Evolutionary conservation across 2,888 invertebrate genomes (phyloP).

Genomic region (Tetheella fluctuosa): DNA sequence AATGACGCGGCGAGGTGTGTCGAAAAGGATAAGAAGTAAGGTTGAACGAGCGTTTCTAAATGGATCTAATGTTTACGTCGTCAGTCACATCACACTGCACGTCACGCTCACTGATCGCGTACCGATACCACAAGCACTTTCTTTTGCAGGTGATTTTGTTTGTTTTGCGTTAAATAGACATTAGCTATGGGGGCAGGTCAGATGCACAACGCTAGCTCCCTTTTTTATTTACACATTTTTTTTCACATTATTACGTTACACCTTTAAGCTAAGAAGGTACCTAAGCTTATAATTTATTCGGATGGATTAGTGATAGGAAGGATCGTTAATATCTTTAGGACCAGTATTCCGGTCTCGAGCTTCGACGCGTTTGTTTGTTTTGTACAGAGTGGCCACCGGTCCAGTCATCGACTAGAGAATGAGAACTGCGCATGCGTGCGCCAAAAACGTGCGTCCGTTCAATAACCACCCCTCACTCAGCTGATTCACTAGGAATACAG

Average conservation of each 20-base stretch:
- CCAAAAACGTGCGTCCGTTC: slow-evolving; percentile 70
- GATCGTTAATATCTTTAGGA: slow-evolving; percentile 50
- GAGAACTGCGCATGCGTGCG: slow-evolving; percentile 69
- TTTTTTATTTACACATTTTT: slow-evolving; percentile 6
- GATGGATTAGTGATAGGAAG: slow-evolving; percentile 33
- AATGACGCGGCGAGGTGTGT: slow-evolving; percentile 67
- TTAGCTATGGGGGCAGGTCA: slow-evolving; percentile 8
- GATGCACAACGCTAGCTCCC: background rate
- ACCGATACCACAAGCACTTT: slow-evolving; percentile 70
- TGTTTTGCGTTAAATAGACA: slow-evolving; percentile 40
- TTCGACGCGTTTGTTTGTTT: slow-evolving; percentile 71
- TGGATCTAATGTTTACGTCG: slow-evolving; percentile 51
- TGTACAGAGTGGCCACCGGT: slow-evolving; percentile 62
- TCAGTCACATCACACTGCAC: slow-evolving; percentile 59
- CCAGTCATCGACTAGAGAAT: slow-evolving; percentile 36
- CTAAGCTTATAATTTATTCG: slow-evolving; percentile 20
- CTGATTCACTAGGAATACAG: slow-evolving; percentile 47
- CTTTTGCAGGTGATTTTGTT: slow-evolving; percentile 75
- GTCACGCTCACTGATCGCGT: slow-evolving; percentile 68
- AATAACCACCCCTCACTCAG: slow-evolving; percentile 61
- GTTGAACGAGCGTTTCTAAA: slow-evolving; percentile 53
- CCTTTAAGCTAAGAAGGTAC: slow-evolving; percentile 17
- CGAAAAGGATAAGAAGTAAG: slow-evolving; percentile 64
- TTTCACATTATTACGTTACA: slow-evolving; percentile 18
- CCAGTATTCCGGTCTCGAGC: slow-evolving; percentile 65